These are phyloP conservation scores for Agrochola litura DNA, from an alignment of 2,888 invertebrate species.

Conservation along the genomic window DNA sequence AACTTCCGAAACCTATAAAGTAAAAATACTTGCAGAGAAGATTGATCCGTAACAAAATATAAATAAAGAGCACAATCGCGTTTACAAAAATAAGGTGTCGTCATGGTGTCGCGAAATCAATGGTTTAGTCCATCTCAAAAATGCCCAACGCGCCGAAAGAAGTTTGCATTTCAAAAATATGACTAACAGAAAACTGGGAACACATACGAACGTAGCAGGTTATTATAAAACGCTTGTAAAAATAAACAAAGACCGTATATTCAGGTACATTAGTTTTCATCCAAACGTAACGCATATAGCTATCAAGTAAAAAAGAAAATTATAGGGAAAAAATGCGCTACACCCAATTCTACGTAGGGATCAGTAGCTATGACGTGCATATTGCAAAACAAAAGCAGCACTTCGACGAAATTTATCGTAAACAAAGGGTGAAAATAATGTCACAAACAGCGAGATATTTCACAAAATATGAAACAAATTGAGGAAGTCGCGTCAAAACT, in stretches of 20 bases:
- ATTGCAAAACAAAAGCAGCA: background rate
- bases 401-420: background rate
- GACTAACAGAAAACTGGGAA: too few species aligned
- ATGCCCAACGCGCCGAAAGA: too few species aligned
- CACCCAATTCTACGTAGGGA: background rate
- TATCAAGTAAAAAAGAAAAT: background rate
- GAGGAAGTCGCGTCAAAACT: slow-evolving; percentile 68
- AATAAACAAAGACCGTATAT: background rate
- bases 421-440: slow-evolving; percentile 40
- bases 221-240: background rate
- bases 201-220: too few species aligned
- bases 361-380: background rate
- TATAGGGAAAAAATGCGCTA: background rate
- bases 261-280: background rate
- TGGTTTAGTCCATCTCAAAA: too few species aligned
- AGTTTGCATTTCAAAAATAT: too few species aligned
- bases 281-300: background rate
- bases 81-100: too few species aligned
- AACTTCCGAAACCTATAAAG: too few species aligned
- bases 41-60: too few species aligned
- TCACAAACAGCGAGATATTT: slow-evolving; percentile 37
- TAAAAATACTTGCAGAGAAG: too few species aligned
- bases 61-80: too few species aligned
- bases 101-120: too few species aligned
- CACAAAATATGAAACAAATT: slow-evolving; percentile 65